Evolutionary conservation across 1,140 invertebrate genomes (phyloP).

Genomic region (Penaeus japonicus): DNA sequence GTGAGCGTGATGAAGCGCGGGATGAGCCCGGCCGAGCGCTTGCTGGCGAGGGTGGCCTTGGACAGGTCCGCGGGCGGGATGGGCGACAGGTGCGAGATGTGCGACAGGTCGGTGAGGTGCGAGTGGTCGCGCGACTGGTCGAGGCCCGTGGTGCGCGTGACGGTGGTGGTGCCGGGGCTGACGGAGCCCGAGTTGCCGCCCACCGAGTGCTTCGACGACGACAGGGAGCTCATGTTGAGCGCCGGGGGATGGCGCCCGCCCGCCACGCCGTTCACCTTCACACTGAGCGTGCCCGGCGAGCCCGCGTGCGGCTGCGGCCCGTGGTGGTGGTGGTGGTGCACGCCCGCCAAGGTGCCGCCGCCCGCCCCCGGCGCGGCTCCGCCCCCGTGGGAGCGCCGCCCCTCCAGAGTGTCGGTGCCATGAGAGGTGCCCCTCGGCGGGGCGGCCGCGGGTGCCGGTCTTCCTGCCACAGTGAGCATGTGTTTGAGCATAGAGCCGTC

Average conservation of each 20-base stretch:
- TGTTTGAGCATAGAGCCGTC: constrained; percentile 55
- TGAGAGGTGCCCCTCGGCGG: constrained; percentile 49
- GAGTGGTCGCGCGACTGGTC: constrained; percentile 60
- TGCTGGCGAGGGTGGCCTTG: constrained; percentile 46
- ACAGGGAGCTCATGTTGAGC: constrained; percentile 75
- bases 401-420: constrained; percentile 55
- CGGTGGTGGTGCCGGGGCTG: constrained; percentile 51
- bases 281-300: constrained; percentile 16
- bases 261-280: constrained; percentile 52
- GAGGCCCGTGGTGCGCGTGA: constrained; percentile 57
- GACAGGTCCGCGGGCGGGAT: constrained; percentile 40
- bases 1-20: constrained; percentile 49
- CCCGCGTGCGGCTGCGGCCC: neutral
- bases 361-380: neutral
- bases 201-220: constrained; percentile 76
- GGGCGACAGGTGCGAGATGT: constrained; percentile 57
- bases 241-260: constrained; percentile 66
- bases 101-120: constrained; percentile 59
- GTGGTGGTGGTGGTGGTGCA: constrained; percentile 31
- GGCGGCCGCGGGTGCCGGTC: constrained; percentile 31
- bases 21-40: constrained; percentile 23
- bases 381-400: constrained; percentile 57
- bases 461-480: constrained; percentile 49
- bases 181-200: constrained; percentile 52
- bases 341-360: neutral